These are phyloP conservation scores for Steinernema khuongi DNA, from an alignment of 1,140 invertebrate species.

Conservation along the genomic window DNA sequence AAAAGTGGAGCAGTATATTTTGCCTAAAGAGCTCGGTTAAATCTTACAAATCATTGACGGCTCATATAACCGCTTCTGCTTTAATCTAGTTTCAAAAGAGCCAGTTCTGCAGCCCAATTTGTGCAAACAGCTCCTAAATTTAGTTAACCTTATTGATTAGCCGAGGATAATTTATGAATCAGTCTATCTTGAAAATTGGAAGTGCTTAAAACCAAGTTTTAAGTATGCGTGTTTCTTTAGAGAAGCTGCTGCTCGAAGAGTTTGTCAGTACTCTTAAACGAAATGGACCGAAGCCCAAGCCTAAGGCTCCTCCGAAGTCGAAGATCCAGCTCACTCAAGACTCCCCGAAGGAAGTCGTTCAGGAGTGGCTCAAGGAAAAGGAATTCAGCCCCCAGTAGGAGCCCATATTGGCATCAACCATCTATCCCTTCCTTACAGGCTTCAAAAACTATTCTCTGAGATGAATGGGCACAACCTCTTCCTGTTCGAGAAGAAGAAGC, in stretches of 20 bases:
- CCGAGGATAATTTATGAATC: too few relatives aligned
- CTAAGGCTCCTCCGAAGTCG: background rate
- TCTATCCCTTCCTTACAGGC: constrained; percentile 21
- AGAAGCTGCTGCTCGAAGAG: background rate
- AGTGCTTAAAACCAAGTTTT: background rate
- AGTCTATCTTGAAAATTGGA: background rate
- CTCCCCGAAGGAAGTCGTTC: background rate
- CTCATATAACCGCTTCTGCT: too few relatives aligned
- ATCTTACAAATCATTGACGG: too few relatives aligned
- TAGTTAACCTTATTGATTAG: too few relatives aligned
- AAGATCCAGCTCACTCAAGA: constrained; percentile 6
- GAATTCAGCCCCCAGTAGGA: constrained; percentile 30
- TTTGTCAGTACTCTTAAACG: background rate
- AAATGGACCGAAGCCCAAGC: background rate
- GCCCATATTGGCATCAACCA: background rate
- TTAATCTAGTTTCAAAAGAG: too few relatives aligned
- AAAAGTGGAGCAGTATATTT: too few relatives aligned
- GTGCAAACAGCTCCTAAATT: too few relatives aligned
- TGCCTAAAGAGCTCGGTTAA: too few relatives aligned
- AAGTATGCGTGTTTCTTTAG: background rate
- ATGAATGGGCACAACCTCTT: constrained; percentile 36
- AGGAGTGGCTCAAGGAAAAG: constrained; percentile 34
- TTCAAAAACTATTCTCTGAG: constrained; percentile 33
- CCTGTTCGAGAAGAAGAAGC: constrained; percentile 27
- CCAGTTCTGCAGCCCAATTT: too few relatives aligned